Evolutionary conservation across 2,888 invertebrate genomes (phyloP).

Genomic region (Drosophila meridionalis): DNA sequence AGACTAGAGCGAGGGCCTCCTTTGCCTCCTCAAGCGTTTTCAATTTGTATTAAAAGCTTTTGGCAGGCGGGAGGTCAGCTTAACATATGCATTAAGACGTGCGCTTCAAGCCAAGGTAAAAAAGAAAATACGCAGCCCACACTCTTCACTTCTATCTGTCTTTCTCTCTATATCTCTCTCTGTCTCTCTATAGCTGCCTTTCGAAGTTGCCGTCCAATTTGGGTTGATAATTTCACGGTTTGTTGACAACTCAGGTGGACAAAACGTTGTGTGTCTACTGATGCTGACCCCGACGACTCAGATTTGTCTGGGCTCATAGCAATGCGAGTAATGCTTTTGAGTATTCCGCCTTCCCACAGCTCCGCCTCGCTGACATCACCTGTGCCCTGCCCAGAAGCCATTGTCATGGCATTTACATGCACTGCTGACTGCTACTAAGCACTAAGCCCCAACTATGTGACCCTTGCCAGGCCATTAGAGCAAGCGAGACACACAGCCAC

Average conservation of each 20-base stretch:
- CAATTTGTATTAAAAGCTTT: constrained; percentile 82
- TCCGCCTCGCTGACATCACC: not conserved
- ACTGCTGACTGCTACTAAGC: constrained; percentile 74
- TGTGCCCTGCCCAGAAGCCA: constrained; percentile 37
- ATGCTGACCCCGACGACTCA: constrained; percentile 37
- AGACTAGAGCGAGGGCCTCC: constrained; percentile 8
- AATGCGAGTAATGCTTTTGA: constrained; percentile 57
- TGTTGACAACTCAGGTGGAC: constrained; percentile 82
- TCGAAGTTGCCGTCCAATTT: constrained; percentile 69
- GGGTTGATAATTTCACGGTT: constrained; percentile 82
- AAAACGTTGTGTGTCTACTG: constrained; percentile 54
- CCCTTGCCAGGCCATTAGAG: constrained; percentile 23
- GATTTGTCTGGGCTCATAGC: constrained; percentile 42
- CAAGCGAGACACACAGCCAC: constrained; percentile 40
- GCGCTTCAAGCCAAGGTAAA: constrained; percentile 35
- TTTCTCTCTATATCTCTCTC: not conserved
- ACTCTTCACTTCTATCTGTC: not conserved
- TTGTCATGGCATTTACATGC: constrained; percentile 81
- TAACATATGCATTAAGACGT: constrained; percentile 70
- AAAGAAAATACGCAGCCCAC: constrained; percentile 16
- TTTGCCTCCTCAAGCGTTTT: constrained; percentile 62
- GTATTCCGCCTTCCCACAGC: constrained; percentile 4
- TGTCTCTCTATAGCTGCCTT: constrained; percentile 8
- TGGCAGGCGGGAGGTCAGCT: constrained; percentile 44
- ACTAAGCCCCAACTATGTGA: constrained; percentile 65